A percentile compares a stretch with the other conserved stretches of the same genome.
Evolutionary conservation across 2,113 vertebrate species (phyloP).

Genomic region (Platysternon megacephalum): DNA sequence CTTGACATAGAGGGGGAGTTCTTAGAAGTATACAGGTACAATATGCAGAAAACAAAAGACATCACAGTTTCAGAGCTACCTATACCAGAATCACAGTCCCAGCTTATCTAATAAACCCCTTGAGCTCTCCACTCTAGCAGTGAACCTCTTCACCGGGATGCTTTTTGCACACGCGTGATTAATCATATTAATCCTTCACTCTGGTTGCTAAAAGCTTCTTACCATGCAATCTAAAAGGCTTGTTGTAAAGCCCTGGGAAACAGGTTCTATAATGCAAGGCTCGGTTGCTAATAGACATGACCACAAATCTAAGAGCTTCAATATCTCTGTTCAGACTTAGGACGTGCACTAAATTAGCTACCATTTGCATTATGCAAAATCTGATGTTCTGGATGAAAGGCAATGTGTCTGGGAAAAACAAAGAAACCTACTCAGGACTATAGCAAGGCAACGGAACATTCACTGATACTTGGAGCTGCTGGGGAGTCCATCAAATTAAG

Average conservation of each 20-base stretch:
- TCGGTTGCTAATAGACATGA: neutral
- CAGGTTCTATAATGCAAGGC: rapidly evolving
- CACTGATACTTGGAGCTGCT: rapidly evolving
- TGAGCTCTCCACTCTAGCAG: neutral
- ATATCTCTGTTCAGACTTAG: neutral
- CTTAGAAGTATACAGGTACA: neutral
- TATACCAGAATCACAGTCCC: neutral
- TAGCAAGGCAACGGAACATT: neutral
- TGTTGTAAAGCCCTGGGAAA: neutral
- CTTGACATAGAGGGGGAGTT: neutral
- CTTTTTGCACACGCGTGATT: neutral
- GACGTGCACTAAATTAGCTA: rapidly evolving
- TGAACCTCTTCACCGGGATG: neutral
- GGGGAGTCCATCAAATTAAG: rapidly evolving
- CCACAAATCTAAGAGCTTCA: neutral
- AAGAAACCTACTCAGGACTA: neutral
- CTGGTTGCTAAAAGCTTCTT: neutral
- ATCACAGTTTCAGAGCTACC: neutral
- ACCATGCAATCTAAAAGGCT: rapidly evolving
- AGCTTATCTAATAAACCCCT: neutral
- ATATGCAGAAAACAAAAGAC: neutral
- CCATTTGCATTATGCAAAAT: neutral
- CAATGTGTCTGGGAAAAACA: rapidly evolving
- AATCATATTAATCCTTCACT: neutral
- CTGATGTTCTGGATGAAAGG: rapidly evolving